A percentile compares a stretch with the other conserved stretches of the same genome.
Conservation (phyloP, 2,888 invertebrate genomes). For the Proisotoma minuta region DNA sequence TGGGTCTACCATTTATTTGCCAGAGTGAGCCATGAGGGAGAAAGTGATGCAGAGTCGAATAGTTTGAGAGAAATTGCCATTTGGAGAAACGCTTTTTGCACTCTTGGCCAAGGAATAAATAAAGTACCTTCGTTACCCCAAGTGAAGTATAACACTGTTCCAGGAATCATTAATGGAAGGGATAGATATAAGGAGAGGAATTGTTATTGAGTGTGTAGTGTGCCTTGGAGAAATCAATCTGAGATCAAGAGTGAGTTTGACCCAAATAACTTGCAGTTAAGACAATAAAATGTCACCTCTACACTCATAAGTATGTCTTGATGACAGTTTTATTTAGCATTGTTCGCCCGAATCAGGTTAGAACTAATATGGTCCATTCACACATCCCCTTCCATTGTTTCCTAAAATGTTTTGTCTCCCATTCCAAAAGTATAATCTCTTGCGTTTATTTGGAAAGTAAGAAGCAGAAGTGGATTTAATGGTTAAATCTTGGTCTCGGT, state of each 20-base stretch:
- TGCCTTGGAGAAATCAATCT: not conserved
- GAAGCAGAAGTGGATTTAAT: conserved; percentile 5
- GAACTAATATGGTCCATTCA: conserved; percentile 3
- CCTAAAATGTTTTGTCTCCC: not conserved
- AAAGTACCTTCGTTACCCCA: not conserved
- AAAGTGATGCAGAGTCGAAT: no score
- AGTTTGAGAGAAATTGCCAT: no score
- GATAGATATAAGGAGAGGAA: conserved; percentile 10
- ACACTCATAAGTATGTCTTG: not conserved
- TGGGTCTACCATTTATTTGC: no score
- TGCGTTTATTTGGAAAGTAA: conserved; percentile 2
- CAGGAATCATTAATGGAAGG: not conserved
- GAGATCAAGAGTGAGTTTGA: not conserved
- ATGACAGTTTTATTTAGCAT: conserved; percentile 11
- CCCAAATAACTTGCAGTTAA: not conserved
- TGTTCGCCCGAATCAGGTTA: conserved; percentile 6
- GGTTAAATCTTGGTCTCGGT: conserved; percentile 10
- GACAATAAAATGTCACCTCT: conserved; percentile 10
- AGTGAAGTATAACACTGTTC: not conserved
- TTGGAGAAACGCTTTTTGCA: no score
- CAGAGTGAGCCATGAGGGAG: no score
- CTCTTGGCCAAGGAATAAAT: no score
- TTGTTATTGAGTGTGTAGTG: conserved; percentile 19
- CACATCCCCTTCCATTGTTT: not conserved
- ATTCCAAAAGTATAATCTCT: not conserved